Percentiles rank a stretch among this genome's conserved stretches.
Evolutionary conservation across 37 sponge, comb jelly and placozoan species (phyloP).

Genomic region (Corticium candelabrum): DNA sequence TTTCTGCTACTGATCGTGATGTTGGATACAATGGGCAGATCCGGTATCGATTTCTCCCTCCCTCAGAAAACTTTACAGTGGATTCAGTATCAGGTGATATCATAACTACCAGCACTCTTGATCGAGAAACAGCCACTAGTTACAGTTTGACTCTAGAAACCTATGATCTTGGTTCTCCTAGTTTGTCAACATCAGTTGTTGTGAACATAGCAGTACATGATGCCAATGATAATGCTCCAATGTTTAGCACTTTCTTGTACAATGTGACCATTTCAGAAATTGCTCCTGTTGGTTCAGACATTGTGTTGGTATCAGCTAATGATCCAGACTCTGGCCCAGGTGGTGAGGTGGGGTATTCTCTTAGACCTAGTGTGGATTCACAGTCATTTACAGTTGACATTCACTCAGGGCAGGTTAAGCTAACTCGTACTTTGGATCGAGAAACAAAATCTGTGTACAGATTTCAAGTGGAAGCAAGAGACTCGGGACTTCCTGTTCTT

Average conservation of each 20-base stretch:
- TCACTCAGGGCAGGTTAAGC: slow-evolving; percentile 35
- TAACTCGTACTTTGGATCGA: slow-evolving; percentile 40
- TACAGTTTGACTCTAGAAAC: not conserved
- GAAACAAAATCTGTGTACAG: slow-evolving; percentile 19
- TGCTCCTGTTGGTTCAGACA: not conserved
- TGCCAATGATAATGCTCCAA: not conserved
- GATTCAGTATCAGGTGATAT: not conserved
- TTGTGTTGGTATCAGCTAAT: not conserved
- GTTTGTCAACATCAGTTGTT: slow-evolving; percentile 13
- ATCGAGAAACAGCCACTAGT: not conserved
- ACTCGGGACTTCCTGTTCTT: too few relatives aligned
- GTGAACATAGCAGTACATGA: slow-evolving; percentile 2
- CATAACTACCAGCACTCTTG: not conserved
- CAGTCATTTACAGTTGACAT: slow-evolving; percentile 29
- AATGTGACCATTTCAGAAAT: not conserved
- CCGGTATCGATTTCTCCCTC: not conserved
- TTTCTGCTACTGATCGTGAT: slow-evolving; percentile 47
- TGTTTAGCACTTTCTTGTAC: not conserved
- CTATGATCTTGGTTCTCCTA: slow-evolving; percentile 38
- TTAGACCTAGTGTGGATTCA: slow-evolving; percentile 11
- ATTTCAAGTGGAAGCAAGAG: slow-evolving; percentile 34
- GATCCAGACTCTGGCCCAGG: too few relatives aligned
- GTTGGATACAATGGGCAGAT: not conserved
- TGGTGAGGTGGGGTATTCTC: too few relatives aligned
- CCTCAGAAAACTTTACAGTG: not conserved